Evolutionary conservation across 2,888 invertebrate species (phyloP).

Genomic region (Orgyia antiqua): DNA sequence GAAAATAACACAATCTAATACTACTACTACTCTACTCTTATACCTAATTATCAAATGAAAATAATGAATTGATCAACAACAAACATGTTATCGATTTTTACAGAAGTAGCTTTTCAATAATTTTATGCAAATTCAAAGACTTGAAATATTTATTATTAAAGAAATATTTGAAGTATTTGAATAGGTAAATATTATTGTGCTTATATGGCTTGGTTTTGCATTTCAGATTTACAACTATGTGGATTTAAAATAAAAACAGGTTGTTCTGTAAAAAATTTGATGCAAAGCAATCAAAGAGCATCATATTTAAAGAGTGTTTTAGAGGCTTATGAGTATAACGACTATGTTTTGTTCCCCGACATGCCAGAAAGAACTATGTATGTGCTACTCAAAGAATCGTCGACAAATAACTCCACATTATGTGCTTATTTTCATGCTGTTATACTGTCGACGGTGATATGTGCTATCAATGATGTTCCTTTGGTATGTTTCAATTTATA

Average conservation of each 20-base stretch:
- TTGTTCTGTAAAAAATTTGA: conserved; percentile 61
- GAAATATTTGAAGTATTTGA: too few species aligned
- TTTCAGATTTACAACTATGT: conserved; percentile 78
- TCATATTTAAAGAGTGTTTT: conserved; percentile 51
- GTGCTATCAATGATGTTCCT: conserved; percentile 45
- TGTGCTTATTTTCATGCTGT: conserved; percentile 84
- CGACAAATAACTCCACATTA: conserved; percentile 74
- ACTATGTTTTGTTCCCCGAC: conserved; percentile 77
- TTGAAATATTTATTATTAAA: too few species aligned
- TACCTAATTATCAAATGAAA: too few species aligned
- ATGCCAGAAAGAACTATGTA: conserved; percentile 64
- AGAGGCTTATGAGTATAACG: conserved; percentile 60
- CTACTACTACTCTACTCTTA: too few species aligned
- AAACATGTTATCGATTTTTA: too few species aligned
- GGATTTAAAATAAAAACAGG: conserved; percentile 81
- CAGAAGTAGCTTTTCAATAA: too few species aligned
- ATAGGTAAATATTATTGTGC: not conserved
- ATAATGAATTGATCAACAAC: too few species aligned
- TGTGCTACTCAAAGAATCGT: conserved; percentile 75
- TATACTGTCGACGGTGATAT: conserved; percentile 56
- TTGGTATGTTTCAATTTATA: conserved; percentile 38
- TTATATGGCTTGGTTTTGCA: not conserved
- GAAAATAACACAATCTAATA: too few species aligned
- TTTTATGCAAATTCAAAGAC: too few species aligned
- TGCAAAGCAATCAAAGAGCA: conserved; percentile 26